A percentile compares a stretch with the other conserved stretches of the same genome.
Conservation (phyloP, 2,797 vertebrate species). For the Notamacropus eugenii region DNA sequence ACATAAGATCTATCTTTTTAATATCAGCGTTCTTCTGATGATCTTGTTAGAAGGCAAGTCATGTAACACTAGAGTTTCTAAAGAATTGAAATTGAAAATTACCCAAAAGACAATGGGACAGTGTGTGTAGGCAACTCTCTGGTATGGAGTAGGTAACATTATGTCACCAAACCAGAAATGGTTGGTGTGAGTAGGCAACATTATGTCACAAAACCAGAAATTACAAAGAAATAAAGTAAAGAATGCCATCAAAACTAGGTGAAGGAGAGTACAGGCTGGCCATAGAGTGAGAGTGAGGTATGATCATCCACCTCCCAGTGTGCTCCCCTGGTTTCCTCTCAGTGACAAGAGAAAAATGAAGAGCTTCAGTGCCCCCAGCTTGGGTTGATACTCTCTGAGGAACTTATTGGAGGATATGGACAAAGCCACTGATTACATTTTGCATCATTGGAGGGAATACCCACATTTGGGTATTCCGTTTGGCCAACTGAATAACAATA, state of each 20-base stretch:
- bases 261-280: not conserved
- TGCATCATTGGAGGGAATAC: not conserved
- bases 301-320: not conserved
- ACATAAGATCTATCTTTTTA: not conserved
- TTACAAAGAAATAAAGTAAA: not conserved
- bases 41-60: not conserved
- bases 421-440: not conserved
- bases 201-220: not conserved
- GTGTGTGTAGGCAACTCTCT: not conserved
- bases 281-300: not conserved
- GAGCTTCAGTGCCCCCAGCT: not conserved
- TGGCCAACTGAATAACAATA: not conserved
- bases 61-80: not conserved
- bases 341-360: not conserved
- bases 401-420: not conserved
- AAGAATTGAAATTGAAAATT: not conserved
- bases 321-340: not conserved
- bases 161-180: not conserved
- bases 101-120: not conserved
- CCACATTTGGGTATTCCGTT: not conserved
- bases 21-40: not conserved
- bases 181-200: not conserved
- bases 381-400: not conserved
- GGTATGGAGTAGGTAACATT: not conserved
- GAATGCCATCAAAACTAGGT: not conserved